phyloP scores from a whole-genome alignment of 2,888 invertebrate species.

The Idaea aversata region DNA sequence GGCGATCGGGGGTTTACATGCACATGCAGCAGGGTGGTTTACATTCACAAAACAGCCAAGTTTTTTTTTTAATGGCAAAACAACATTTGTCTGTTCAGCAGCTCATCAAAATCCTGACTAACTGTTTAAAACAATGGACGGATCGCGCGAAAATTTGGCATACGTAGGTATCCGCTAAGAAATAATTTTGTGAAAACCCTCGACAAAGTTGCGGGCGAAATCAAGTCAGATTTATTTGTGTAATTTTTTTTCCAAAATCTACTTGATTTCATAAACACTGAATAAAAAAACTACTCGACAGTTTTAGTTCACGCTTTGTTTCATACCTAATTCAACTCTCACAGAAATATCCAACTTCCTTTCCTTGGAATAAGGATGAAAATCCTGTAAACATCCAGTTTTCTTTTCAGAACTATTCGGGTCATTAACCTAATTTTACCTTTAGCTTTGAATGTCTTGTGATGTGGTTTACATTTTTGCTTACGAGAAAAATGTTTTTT shows the following conservation, averaged over 20 bases:
- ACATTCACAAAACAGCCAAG: too few relatives aligned
- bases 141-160: too few relatives aligned
- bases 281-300: background rate
- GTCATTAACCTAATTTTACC: background rate
- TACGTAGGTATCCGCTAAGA: too few relatives aligned
- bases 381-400: background rate
- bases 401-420: background rate
- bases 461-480: background rate
- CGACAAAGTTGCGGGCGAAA: too few relatives aligned
- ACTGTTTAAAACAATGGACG: too few relatives aligned
- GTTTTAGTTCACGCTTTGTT: background rate
- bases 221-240: too few relatives aligned
- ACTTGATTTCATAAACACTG: background rate
- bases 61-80: too few relatives aligned
- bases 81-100: too few relatives aligned
- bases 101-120: too few relatives aligned
- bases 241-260: background rate
- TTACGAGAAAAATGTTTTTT: background rate
- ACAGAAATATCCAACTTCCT: background rate
- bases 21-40: too few relatives aligned
- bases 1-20: too few relatives aligned
- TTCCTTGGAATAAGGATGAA: background rate
- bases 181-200: too few relatives aligned
- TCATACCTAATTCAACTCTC: background rate
- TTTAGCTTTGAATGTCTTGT: background rate